These are phyloP conservation scores for Cerastis rubricosa DNA, from an alignment of 2,888 invertebrate species.

Conservation along the genomic window DNA sequence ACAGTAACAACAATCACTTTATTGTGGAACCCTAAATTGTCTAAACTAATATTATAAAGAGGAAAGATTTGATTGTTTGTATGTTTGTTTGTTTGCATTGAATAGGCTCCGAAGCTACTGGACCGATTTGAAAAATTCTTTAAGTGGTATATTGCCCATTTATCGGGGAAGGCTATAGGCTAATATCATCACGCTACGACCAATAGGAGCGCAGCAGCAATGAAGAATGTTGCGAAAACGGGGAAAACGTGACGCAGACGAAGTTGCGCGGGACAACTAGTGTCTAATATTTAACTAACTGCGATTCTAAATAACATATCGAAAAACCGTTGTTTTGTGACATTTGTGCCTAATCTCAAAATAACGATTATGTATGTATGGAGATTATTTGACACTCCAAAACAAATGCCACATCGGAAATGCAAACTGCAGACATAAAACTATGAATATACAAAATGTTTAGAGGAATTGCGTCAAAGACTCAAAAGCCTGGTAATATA, in stretches of 20 bases:
- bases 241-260: no score
- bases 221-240: no score
- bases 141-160: no score
- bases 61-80: no score
- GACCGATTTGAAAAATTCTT: no score
- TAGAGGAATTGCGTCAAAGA: conserved; percentile 32
- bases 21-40: background rate
- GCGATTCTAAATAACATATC: background rate
- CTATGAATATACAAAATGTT: conserved; percentile 30
- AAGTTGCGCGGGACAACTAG: no score
- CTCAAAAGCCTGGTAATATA: conserved; percentile 52
- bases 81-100: no score
- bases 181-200: no score
- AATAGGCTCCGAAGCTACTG: no score
- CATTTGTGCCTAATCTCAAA: background rate
- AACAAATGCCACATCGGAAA: conserved; percentile 26
- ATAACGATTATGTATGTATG: background rate
- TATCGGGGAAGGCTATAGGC: no score
- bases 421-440: conserved; percentile 20
- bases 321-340: background rate
- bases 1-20: background rate
- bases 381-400: background rate
- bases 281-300: background rate
- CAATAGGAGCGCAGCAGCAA: no score
- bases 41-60: no score